Conservation (phyloP, 37 sponge, comb jelly and placozoan genomes). For the Chondrosia reniformis region DNA sequence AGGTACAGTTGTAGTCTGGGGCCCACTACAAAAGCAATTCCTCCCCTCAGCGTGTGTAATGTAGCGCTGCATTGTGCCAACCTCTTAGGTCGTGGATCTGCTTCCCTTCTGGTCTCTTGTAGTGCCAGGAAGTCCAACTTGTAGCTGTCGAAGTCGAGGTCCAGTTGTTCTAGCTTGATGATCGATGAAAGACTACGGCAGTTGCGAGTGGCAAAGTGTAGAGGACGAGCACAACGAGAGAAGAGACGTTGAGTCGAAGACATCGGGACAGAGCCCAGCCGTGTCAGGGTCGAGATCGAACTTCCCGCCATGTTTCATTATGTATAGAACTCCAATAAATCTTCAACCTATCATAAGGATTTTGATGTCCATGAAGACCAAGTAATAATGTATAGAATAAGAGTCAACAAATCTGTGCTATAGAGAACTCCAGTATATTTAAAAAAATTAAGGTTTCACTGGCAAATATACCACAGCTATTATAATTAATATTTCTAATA, state of each 20-base stretch:
- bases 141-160: neutral
- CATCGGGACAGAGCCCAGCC: too few species aligned
- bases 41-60: neutral
- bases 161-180: conserved; percentile 12
- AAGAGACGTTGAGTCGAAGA: conserved; percentile 9
- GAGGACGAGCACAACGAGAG: neutral
- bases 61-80: neutral
- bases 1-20: neutral
- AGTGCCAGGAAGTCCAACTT: neutral
- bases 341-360: too few species aligned
- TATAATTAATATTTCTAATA: too few species aligned
- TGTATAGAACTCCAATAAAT: too few species aligned
- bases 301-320: too few species aligned
- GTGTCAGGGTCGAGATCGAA: too few species aligned
- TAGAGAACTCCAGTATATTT: too few species aligned
- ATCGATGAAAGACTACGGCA: neutral
- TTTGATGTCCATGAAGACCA: too few species aligned
- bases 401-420: too few species aligned
- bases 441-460: too few species aligned
- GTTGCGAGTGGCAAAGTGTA: conserved; percentile 1
- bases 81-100: neutral
- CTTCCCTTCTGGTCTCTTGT: neutral
- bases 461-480: too few species aligned
- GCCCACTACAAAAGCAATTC: neutral
- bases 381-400: too few species aligned